Conservation (phyloP, 2,888 invertebrate genomes). For the Plusia festucae region DNA sequence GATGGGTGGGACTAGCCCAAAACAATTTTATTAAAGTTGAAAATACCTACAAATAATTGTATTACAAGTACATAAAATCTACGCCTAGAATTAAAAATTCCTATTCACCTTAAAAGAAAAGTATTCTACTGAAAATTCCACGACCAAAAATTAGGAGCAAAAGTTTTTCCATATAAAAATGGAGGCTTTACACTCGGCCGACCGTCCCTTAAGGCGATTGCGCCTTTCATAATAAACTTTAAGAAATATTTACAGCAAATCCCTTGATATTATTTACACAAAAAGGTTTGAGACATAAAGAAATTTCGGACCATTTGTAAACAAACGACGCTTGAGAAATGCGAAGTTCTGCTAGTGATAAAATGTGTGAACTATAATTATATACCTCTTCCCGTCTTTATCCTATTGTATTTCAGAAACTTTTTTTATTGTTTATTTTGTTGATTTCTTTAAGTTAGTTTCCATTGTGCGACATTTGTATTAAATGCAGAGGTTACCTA, state of each 20-base stretch:
- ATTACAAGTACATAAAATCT: background rate
- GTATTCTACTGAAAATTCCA: conserved; percentile 12
- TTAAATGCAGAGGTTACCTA: too few relatives aligned
- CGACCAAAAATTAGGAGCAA: conserved; percentile 40
- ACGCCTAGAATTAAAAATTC: background rate
- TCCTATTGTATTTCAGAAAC: conserved; percentile 3
- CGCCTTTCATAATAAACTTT: conserved; percentile 59
- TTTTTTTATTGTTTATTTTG: conserved; percentile 11
- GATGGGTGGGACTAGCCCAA: background rate
- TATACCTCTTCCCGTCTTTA: conserved; percentile 40
- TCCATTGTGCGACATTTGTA: too few relatives aligned
- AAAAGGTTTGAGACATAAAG: conserved; percentile 72
- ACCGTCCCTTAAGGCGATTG: conserved; percentile 38
- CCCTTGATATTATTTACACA: conserved; percentile 61
- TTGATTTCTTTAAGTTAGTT: too few relatives aligned
- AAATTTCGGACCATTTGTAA: conserved; percentile 74
- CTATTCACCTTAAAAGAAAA: conserved; percentile 26
- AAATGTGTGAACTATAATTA: conserved; percentile 59
- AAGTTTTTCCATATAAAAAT: conserved; percentile 46
- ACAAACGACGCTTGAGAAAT: conserved; percentile 62
- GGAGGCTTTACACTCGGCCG: conserved; percentile 28
- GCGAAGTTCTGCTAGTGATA: conserved; percentile 54
- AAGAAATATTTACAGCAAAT: conserved; percentile 59
- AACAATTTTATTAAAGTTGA: too few relatives aligned
- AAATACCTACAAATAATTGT: too few relatives aligned